Base-by-base conservation (phyloP, 2,797 vertebrate species). In the Rhinophrynus dorsalis region DNA sequence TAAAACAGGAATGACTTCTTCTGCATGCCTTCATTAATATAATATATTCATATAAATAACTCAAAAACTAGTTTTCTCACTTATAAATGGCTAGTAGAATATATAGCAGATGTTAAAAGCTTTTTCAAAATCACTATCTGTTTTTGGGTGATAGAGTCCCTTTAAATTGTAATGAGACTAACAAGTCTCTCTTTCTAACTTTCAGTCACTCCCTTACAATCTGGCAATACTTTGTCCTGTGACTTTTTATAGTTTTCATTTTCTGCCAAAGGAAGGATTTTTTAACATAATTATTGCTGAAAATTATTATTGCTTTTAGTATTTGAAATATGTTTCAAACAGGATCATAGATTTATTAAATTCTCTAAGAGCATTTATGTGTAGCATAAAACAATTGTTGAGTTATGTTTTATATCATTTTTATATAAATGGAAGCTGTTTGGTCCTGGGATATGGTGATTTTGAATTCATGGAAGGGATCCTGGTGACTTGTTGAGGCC, bases 231-330 rank as follows among this genome's bases (percentile, higher is more conserved):
- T 69, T 78, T 73, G 42, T 24, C 79, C 21, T 8, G 23, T 66
- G 51, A 68, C 79, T 75, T 77, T 77, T 76, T 78, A 40, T 24
- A 17, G 29, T 12, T 75, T 77, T 71, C 6, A 56, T 67, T 48
- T 73, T 67, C 55, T 74, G 45, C 37, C 44, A 57, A 63, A 74
- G 20, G 42, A 57, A n/a, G 9, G 2, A 20, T 65, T 80, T 38
- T 73, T 54, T 12, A 26, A 72, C 45, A 74, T 82, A 54, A 69
- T 80, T 79, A 78, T 63, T 75, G 67, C 61, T 58, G 23, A 63
- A 51, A 13, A 10, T 66, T 71, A 56, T 79, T 81, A 74, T 74
- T 79, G 33, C 47, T 76, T 83, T 83, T 78, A 79, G 48, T 76
- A 78, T 74, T 80, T 82, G 67, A 70, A 71, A 78, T 80, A 3